These are phyloP conservation scores for Podarcis cretensis DNA, from an alignment of 2,113 vertebrate genomes.

Conservation along the genomic window DNA sequence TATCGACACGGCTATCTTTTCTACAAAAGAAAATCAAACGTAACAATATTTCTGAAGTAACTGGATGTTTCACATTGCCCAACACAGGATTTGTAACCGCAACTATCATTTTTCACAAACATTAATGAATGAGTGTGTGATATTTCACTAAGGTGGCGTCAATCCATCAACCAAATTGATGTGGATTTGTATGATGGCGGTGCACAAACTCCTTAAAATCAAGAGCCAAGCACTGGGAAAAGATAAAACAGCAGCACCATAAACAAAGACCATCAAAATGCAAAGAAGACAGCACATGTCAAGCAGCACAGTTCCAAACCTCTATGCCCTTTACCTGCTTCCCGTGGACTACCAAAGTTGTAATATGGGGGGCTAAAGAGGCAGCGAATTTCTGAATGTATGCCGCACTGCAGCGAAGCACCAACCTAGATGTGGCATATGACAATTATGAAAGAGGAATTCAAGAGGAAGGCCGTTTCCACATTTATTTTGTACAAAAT, in stretches of 20 bases:
- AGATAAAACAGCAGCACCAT: not conserved
- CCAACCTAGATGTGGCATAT: conserved; percentile 84
- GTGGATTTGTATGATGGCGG: conserved; percentile 50
- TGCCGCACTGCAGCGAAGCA: conserved; percentile 89
- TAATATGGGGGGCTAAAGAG: conserved; percentile 96
- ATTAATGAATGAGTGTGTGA: conserved; percentile 15
- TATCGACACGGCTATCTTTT: not conserved
- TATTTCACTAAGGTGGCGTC: conserved; percentile 64
- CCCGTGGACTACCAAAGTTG: conserved; percentile 95
- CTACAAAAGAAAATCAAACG: not conserved
- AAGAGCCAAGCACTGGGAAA: conserved; percentile 63
- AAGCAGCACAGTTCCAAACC: conserved; percentile 70
- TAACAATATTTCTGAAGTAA: not conserved
- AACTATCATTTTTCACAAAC: conserved; percentile 22
- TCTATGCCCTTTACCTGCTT: conserved; percentile 92
- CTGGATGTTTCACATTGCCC: conserved; percentile 6
- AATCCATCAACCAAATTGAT: conserved; percentile 42
- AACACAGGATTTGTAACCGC: conserved; percentile 15
- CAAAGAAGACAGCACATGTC: conserved; percentile 63
- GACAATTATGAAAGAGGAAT: conserved; percentile 74
- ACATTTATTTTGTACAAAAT: conserved; percentile 47
- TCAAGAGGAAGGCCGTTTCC: conserved; percentile 62
- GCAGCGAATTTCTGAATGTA: conserved; percentile 91
- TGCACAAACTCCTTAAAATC: conserved; percentile 35
- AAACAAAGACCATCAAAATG: conserved; percentile 57